phyloP scores from a whole-genome alignment of 53 echinoderm and acorn worm genomes.

The Echinarachnius parma region DNA sequence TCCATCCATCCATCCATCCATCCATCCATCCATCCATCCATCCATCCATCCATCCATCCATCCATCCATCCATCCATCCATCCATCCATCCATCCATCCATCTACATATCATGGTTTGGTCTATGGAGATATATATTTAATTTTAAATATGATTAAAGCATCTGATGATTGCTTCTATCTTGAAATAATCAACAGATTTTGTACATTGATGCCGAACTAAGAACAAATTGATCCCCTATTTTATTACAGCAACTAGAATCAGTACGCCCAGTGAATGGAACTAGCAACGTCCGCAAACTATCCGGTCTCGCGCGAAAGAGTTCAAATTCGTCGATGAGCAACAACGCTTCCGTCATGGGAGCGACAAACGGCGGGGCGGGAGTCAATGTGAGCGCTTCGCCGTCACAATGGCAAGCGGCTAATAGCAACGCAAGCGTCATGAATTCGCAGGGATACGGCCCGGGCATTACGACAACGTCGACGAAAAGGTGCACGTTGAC shows the following conservation, averaged over 20 bases:
- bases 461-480: neutral
- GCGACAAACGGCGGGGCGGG: constrained; percentile 8
- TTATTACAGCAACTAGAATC: constrained; percentile 26
- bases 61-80: too few species aligned
- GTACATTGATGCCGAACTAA: too few species aligned
- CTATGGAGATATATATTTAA: too few species aligned
- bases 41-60: too few species aligned
- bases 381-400: neutral
- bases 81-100: too few species aligned
- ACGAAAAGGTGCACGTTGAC: constrained; percentile 36
- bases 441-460: neutral
- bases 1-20: too few species aligned
- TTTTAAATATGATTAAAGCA: too few species aligned
- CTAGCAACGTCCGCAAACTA: constrained; percentile 24
- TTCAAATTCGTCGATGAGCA: constrained; percentile 5
- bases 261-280: constrained; percentile 1
- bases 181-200: too few species aligned
- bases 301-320: constrained; percentile 19
- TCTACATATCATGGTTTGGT: too few species aligned
- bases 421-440: constrained; percentile 18
- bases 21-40: too few species aligned
- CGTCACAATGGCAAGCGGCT: constrained; percentile 11
- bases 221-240: too few species aligned
- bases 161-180: too few species aligned
- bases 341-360: constrained; percentile 7